These are phyloP conservation scores for Ciconia maguari DNA, from an alignment of 2,113 vertebrate species.

Conservation along the genomic window DNA sequence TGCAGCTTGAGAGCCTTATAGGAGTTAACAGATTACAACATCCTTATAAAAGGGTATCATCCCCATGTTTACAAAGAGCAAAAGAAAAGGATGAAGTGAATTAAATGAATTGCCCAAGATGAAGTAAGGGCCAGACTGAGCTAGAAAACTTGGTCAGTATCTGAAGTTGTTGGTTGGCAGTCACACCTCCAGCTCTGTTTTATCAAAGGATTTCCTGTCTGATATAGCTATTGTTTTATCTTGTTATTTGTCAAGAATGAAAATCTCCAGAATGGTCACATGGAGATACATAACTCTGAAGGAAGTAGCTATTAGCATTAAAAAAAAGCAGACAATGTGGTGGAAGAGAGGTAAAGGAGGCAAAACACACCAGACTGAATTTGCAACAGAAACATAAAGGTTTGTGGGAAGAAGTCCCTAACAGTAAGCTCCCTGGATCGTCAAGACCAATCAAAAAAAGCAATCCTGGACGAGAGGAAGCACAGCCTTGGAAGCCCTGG, in stretches of 20 bases:
- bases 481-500: background rate
- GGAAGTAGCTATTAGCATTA: background rate
- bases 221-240: background rate
- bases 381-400: background rate
- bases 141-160: background rate
- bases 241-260: background rate
- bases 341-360: background rate
- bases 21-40: background rate
- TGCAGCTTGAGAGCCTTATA: background rate
- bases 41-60: background rate
- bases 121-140: background rate
- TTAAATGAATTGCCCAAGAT: background rate
- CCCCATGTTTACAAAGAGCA: background rate
- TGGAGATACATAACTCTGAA: background rate
- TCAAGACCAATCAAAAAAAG: background rate
- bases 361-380: background rate
- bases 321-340: background rate
- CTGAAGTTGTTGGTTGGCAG: background rate
- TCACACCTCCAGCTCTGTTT: background rate
- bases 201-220: constrained; percentile 5
- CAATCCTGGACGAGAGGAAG: background rate
- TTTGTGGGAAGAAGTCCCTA: background rate
- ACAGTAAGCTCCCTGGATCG: background rate
- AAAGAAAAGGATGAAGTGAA: background rate
- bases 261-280: background rate